Evolutionary conservation across 1,140 invertebrate genomes (phyloP).

Genomic region (Drosophila nigrodunni): DNA sequence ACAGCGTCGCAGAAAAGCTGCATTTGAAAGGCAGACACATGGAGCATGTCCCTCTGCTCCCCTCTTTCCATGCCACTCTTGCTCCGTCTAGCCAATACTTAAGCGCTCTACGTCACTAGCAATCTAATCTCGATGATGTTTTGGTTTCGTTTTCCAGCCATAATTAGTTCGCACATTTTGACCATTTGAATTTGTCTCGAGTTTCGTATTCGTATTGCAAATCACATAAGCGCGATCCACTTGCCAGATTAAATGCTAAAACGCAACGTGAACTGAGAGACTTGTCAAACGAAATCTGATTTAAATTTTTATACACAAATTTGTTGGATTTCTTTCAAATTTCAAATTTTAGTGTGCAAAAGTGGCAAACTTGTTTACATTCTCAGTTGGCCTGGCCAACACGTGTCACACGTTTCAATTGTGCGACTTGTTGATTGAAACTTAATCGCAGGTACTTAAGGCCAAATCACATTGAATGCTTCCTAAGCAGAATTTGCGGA

Average conservation of each 20-base stretch:
- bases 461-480: conserved; percentile 11
- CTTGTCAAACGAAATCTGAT: conserved; percentile 32
- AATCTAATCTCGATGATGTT: conserved; percentile 64
- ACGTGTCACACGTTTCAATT: conserved; percentile 33
- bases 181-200: conserved; percentile 9
- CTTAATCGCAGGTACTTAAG: conserved; percentile 23
- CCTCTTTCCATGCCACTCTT: neutral
- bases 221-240: conserved; percentile 28
- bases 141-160: conserved; percentile 17
- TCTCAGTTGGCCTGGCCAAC: conserved; percentile 15
- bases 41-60: neutral
- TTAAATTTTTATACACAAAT: conserved; percentile 23
- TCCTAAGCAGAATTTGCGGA: conserved; percentile 34
- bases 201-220: conserved; percentile 33
- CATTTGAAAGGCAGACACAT: neutral
- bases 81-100: neutral
- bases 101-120: conserved; percentile 50
- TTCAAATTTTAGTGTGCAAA: too few relatives aligned
- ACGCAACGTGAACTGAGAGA: conserved; percentile 6
- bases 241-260: conserved; percentile 35
- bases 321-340: conserved; percentile 9
- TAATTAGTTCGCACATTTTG: conserved; percentile 64
- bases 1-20: neutral
- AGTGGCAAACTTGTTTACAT: conserved; percentile 1
- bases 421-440: conserved; percentile 29